These are phyloP conservation scores for Drosophila setifemur DNA, from an alignment of 1,140 invertebrate species.

Conservation along the genomic window DNA sequence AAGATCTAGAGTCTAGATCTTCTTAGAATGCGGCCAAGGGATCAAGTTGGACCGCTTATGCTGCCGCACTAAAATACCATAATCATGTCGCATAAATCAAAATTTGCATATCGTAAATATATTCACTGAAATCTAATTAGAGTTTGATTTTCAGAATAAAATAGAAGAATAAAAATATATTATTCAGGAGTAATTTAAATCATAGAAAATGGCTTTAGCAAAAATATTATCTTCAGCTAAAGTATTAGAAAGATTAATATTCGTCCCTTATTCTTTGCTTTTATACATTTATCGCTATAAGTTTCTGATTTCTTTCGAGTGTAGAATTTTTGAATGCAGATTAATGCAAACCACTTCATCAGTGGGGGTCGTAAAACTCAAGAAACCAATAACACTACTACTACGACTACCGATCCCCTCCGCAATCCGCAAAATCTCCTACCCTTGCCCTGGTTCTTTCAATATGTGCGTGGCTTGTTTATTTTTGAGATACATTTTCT, in stretches of 20 bases:
- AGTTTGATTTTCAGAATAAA: too few species aligned
- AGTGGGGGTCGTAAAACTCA: slow-evolving; percentile 12
- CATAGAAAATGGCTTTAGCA: too few species aligned
- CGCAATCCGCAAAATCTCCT: too few species aligned
- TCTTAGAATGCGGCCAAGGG: slow-evolving; percentile 22
- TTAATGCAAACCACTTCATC: slow-evolving; percentile 30
- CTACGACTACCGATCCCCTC: not conserved
- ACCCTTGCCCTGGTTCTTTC: not conserved
- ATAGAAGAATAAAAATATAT: too few species aligned
- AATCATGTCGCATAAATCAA: not conserved
- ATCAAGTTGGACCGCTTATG: not conserved
- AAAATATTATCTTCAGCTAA: too few species aligned
- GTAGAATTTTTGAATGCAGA: not conserved
- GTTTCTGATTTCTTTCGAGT: not conserved
- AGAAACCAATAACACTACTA: not conserved
- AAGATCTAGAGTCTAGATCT: not conserved
- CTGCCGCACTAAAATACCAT: not conserved
- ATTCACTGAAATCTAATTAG: too few species aligned
- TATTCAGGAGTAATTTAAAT: too few species aligned
- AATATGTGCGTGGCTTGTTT: slow-evolving; percentile 26
- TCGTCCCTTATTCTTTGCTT: too few species aligned
- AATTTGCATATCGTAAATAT: too few species aligned
- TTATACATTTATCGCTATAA: too few species aligned
- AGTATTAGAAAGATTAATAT: too few species aligned
- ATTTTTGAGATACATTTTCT: not conserved